Evolutionary conservation across 2,888 invertebrate genomes (phyloP).

Genomic region (Phengaris arion): DNA sequence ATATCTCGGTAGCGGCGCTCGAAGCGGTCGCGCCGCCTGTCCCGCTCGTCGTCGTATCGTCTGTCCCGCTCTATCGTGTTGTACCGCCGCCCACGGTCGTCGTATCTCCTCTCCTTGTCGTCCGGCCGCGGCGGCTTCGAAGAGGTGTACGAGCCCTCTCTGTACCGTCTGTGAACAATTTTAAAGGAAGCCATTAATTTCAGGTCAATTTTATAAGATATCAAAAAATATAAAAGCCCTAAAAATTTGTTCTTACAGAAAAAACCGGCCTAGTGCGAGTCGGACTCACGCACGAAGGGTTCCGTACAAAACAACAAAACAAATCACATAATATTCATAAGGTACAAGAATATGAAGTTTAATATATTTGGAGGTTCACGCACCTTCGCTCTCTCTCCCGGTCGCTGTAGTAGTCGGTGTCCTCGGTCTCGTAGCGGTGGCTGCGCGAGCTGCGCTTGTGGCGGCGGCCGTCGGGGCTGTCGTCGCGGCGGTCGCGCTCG

Average conservation of each 20-base stretch:
- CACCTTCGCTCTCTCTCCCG: conserved; percentile 78
- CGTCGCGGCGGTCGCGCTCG: conserved; percentile 52
- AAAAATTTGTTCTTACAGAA: too few species aligned
- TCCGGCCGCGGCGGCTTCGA: conserved; percentile 68
- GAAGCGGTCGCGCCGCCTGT: conserved; percentile 44
- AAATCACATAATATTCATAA: too few species aligned
- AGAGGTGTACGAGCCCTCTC: conserved; percentile 73
- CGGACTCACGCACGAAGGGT: too few species aligned
- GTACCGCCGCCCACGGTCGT: conserved; percentile 41
- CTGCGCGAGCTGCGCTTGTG: conserved; percentile 62
- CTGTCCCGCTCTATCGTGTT: conserved; percentile 30
- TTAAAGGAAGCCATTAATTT: too few species aligned
- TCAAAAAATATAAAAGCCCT: too few species aligned
- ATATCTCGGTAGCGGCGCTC: conserved; percentile 59
- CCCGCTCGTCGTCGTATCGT: conserved; percentile 53
- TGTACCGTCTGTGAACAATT: conserved; percentile 57
- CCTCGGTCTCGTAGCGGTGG: conserved; percentile 82
- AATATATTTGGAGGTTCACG: background rate
- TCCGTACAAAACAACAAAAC: too few species aligned
- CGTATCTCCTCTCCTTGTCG: conserved; percentile 59
- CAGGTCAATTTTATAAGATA: too few species aligned
- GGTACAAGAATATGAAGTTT: too few species aligned
- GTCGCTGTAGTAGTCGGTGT: conserved; percentile 84
- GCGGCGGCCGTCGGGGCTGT: conserved; percentile 58
- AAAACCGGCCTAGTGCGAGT: too few species aligned